Conservation (phyloP, 2,113 vertebrate genomes). For the rat (Rattus norvegicus) region GRCr8 NC_086038.1:41070501-41071000, state of each 20-base stretch:
- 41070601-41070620: neutral
- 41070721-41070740: neutral
- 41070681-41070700: neutral
- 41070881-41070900: neutral
- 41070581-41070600: neutral
- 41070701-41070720: neutral
- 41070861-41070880: neutral
- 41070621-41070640: neutral
- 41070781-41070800: neutral
- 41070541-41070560: neutral
- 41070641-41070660: neutral
- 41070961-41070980: neutral
- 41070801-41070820: neutral
- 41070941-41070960: neutral
- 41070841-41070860: neutral
- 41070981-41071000: neutral
- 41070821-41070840: neutral
- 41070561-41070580: neutral
- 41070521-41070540: slow-evolving; percentile 55
- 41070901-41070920: neutral
- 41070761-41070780: neutral
- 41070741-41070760: neutral
- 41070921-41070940: neutral
- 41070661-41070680: neutral
- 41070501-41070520: slow-evolving; percentile 50